Evolutionary conservation across 2,888 invertebrate genomes (phyloP).

Genomic region (Oxyscelio sp.): DNA sequence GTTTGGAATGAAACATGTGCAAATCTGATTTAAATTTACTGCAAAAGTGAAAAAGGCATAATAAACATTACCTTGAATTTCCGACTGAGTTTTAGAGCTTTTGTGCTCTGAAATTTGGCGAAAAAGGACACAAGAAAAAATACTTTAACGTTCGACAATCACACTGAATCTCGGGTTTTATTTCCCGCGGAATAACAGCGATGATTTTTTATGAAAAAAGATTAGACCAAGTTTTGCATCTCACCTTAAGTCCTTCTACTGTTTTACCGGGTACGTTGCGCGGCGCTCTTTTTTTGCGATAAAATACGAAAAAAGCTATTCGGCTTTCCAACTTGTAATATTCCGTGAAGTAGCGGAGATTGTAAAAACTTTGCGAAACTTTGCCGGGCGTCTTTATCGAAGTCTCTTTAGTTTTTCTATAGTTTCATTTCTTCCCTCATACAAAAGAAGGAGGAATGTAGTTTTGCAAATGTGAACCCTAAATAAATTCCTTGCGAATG

Average conservation of each 20-base stretch:
- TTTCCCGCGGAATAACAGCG: slow-evolving; percentile 63
- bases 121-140: slow-evolving; percentile 32
- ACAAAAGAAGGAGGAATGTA: slow-evolving; percentile 68
- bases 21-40: slow-evolving; percentile 47
- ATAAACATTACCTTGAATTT: slow-evolving; percentile 58
- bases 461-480: slow-evolving; percentile 59
- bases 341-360: slow-evolving; percentile 75
- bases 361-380: slow-evolving; percentile 74
- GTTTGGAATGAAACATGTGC: slow-evolving; percentile 18
- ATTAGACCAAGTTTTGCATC: slow-evolving; percentile 71
- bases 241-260: slow-evolving; percentile 69
- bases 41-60: slow-evolving; percentile 31
- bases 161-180: slow-evolving; percentile 62
- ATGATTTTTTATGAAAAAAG: slow-evolving; percentile 73
- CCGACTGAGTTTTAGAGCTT: slow-evolving; percentile 32
- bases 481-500: slow-evolving; percentile 57
- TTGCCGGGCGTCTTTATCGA: slow-evolving; percentile 69
- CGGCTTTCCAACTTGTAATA: slow-evolving; percentile 75
- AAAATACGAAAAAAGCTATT: slow-evolving; percentile 73
- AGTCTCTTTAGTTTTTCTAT: slow-evolving; percentile 70
- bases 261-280: slow-evolving; percentile 70
- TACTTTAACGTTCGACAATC: slow-evolving; percentile 60
- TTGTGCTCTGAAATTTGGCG: slow-evolving; percentile 25
- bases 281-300: slow-evolving; percentile 54
- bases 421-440: slow-evolving; percentile 63